Evolutionary conservation across 2,888 invertebrate species (phyloP).

Genomic region (Idaea dimidiata): DNA sequence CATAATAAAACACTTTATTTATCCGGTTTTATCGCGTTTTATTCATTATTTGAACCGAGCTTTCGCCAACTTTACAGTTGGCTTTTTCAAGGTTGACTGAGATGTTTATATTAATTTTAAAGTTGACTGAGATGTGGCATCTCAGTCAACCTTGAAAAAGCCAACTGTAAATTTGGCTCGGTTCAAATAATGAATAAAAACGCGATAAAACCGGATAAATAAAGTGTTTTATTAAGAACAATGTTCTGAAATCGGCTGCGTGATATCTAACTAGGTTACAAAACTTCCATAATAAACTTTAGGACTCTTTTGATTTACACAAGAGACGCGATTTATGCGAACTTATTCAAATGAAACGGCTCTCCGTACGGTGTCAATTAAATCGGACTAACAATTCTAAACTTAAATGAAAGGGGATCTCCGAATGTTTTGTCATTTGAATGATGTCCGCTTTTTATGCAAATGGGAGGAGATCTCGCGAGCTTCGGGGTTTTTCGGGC

Average conservation of each 20-base stretch:
- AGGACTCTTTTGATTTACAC: neutral
- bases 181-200: too few relatives aligned
- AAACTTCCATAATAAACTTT: neutral
- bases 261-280: neutral
- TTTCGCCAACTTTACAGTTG: too few relatives aligned
- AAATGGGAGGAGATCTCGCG: conserved; percentile 59
- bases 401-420: conserved; percentile 73
- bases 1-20: too few relatives aligned
- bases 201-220: too few relatives aligned
- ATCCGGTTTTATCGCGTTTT: too few relatives aligned
- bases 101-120: too few relatives aligned
- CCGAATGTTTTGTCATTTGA: conserved; percentile 70
- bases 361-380: conserved; percentile 61
- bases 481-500: conserved; percentile 56
- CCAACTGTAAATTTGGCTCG: too few relatives aligned
- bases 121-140: too few relatives aligned
- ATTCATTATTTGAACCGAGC: too few relatives aligned
- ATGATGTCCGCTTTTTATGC: conserved; percentile 73
- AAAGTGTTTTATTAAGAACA: too few relatives aligned
- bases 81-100: too few relatives aligned
- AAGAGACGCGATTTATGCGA: conserved; percentile 40
- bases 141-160: too few relatives aligned
- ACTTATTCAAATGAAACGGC: conserved; percentile 59
- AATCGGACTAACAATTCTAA: conserved; percentile 67
- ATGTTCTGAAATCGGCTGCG: neutral